Evolutionary conservation across 2,113 vertebrate species (phyloP).

Genomic region (Thunnus thynnus): DNA sequence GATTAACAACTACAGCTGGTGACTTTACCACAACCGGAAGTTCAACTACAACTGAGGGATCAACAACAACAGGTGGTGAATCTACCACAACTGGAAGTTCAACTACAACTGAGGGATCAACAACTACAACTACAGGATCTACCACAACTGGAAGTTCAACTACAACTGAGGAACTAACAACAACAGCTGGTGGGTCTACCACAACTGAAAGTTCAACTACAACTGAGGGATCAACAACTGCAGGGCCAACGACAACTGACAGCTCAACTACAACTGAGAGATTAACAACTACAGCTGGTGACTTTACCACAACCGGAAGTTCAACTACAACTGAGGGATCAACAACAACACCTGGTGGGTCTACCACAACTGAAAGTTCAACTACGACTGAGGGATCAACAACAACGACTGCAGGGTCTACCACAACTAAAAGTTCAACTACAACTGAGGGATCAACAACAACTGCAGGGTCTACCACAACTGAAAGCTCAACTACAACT

Average conservation of each 20-base stretch:
- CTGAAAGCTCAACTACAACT: background rate
- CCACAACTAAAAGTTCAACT: background rate
- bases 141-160: background rate
- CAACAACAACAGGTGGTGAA: too few species aligned
- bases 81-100: background rate
- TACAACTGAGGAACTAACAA: background rate
- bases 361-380: background rate
- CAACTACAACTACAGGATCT: background rate
- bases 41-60: too few species aligned
- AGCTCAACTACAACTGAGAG: too few species aligned
- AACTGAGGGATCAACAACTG: background rate
- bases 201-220: background rate
- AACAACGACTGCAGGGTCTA: too few species aligned
- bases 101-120: background rate
- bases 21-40: background rate
- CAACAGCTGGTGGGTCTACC: background rate
- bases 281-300: background rate
- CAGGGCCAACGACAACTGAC: too few species aligned
- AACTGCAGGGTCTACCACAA: background rate
- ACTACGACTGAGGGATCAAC: background rate
- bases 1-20: too few species aligned
- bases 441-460: background rate
- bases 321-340: background rate
- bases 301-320: too few species aligned
- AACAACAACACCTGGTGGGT: background rate